Percentiles rank a stretch among this genome's conserved stretches.
These are phyloP conservation scores for Drosophila kepulauana DNA, from an alignment of 1,140 invertebrate genomes.

Conservation along the genomic window DNA sequence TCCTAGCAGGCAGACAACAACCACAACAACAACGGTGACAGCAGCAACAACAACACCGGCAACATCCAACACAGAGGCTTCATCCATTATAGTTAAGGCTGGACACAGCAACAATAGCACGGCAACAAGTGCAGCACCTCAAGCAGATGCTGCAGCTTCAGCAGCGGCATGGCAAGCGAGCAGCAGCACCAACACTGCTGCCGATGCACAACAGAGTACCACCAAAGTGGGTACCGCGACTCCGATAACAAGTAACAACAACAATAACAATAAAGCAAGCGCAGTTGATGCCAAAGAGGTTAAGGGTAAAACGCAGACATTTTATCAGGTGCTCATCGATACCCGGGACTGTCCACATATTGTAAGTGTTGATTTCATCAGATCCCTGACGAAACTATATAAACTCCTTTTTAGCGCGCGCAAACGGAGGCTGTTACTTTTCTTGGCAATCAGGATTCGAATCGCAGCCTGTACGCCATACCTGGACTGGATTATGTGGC, in stretches of 20 bases:
- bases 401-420: constrained; percentile 89
- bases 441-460: constrained; percentile 97
- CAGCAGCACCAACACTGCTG: background rate
- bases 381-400: background rate
- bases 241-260: constrained; percentile 6
- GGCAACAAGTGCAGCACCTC: constrained; percentile 6
- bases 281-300: constrained; percentile 91
- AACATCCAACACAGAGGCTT: constrained; percentile 65
- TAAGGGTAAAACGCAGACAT: constrained; percentile 95
- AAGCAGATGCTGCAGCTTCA: constrained; percentile 2
- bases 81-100: constrained; percentile 70
- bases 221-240: constrained; percentile 40
- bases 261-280: constrained; percentile 12
- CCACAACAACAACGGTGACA: background rate
- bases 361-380: constrained; percentile 87
- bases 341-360: constrained; percentile 98
- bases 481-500: constrained; percentile 98
- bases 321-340: constrained; percentile 98
- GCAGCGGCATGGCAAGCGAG: constrained; percentile 32
- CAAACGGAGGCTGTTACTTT: constrained; percentile 99
- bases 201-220: constrained; percentile 23
- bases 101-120: constrained; percentile 63
- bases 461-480: constrained; percentile 96
- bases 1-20: constrained; percentile 73
- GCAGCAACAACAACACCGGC: constrained; percentile 54